A percentile compares a stretch with the other conserved stretches of the same genome.
Evolutionary conservation across 2,797 vertebrate species (phyloP).

Genomic region (Balearica regulorum): DNA sequence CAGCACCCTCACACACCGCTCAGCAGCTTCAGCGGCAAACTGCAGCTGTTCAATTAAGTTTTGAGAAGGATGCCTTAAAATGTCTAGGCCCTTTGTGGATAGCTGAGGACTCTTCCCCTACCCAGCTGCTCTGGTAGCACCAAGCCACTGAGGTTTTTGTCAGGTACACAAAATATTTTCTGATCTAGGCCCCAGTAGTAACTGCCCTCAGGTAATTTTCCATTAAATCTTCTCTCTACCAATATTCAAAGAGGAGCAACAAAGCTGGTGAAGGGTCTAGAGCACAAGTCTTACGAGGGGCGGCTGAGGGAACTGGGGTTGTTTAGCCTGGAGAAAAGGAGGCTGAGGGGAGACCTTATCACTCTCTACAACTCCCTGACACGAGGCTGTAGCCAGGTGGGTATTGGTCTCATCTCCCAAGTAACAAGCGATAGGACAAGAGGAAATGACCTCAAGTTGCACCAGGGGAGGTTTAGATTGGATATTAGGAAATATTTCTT

Average conservation of each 20-base stretch:
- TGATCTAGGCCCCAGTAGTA: neutral
- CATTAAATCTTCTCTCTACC: neutral
- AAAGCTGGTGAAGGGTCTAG: no score
- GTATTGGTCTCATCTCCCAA: no score
- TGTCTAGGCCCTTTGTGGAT: neutral
- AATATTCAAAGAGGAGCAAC: neutral
- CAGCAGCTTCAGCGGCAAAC: neutral
- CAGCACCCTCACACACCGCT: neutral
- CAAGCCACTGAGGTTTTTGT: neutral
- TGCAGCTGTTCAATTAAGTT: neutral
- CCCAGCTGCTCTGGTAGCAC: neutral
- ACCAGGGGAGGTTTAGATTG: no score
- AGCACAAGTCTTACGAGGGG: no score
- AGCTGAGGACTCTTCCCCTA: neutral
- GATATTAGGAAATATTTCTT: no score
- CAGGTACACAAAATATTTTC: neutral
- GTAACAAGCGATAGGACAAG: no score
- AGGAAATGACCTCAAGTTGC: no score
- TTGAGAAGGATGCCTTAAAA: neutral
- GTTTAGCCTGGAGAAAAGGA: no score
- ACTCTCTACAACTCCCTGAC: no score
- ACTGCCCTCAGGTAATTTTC: neutral
- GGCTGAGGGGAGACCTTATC: no score
- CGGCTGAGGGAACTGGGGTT: no score
- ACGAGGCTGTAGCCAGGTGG: no score